These are phyloP conservation scores for Therioaphis trifolii DNA, from an alignment of 2,888 invertebrate genomes.

Conservation along the genomic window DNA sequence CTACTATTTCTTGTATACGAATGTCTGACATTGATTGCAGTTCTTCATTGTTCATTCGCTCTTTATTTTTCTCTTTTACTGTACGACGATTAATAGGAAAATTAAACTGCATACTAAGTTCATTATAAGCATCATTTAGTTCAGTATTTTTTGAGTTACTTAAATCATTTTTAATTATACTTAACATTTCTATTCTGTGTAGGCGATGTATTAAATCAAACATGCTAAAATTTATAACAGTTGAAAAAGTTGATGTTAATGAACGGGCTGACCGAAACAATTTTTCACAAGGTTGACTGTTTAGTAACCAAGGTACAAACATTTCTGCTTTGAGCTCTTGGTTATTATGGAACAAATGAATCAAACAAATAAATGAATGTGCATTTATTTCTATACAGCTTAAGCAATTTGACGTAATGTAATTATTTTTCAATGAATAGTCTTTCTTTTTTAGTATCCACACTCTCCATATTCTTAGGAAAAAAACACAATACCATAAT, in stretches of 20 bases:
- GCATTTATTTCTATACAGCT: not conserved
- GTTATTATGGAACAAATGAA: constrained; percentile 1
- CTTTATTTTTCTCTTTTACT: too few relatives aligned
- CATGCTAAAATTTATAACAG: constrained; percentile 2
- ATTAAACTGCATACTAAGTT: too few relatives aligned
- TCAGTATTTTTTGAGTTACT: not conserved
- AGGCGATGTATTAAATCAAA: constrained; percentile 7
- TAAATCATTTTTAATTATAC: constrained; percentile 1
- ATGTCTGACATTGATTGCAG: too few relatives aligned
- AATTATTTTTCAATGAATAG: not conserved
- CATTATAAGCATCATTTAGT: not conserved
- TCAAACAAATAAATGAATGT: not conserved
- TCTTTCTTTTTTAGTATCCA: too few relatives aligned
- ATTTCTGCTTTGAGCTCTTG: constrained; percentile 1
- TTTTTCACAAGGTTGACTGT: constrained; percentile 18
- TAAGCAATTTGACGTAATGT: not conserved
- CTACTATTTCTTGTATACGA: too few relatives aligned
- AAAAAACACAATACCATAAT: too few relatives aligned
- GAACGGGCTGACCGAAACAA: not conserved
- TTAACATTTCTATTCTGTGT: constrained; percentile 3
- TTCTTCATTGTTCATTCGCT: too few relatives aligned
- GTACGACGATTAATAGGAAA: too few relatives aligned
- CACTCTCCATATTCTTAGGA: too few relatives aligned
- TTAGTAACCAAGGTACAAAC: not conserved
- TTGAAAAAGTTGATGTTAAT: constrained; percentile 5